These are phyloP conservation scores for Centropus bengalensis DNA, from an alignment of 2,113 vertebrate genomes.

Conservation along the genomic window DNA sequence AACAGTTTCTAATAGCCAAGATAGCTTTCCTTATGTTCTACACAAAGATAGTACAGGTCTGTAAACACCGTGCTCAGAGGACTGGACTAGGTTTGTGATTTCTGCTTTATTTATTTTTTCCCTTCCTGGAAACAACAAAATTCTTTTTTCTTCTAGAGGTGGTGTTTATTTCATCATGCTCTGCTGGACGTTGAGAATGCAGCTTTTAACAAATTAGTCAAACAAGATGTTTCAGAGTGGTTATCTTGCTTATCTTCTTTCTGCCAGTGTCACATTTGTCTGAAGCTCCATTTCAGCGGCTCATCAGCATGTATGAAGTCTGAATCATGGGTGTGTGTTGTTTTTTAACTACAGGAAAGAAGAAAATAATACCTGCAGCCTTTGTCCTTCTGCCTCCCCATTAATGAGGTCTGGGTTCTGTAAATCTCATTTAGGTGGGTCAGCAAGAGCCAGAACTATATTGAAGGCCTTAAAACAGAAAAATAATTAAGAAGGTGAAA, in stretches of 20 bases:
- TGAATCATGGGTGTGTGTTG: neutral
- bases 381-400: slow-evolving; percentile 13
- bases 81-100: neutral
- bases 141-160: neutral
- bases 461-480: slow-evolving; percentile 65
- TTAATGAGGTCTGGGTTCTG: slow-evolving; percentile 64
- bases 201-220: neutral
- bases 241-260: neutral
- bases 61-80: neutral
- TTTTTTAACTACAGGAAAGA: slow-evolving; percentile 32
- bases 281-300: neutral
- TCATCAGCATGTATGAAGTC: neutral
- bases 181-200: neutral
- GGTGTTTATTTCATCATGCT: neutral
- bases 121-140: neutral
- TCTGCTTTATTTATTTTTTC: neutral
- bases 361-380: neutral
- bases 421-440: slow-evolving; percentile 68
- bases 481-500: slow-evolving; percentile 73
- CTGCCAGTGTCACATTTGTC: neutral
- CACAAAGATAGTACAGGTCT: neutral
- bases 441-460: slow-evolving; percentile 54
- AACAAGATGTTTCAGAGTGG: neutral
- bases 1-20: neutral
- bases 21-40: neutral